Evolutionary conservation across 2,113 vertebrate species (phyloP).

Genomic region (Lophura nycthemera): DNA sequence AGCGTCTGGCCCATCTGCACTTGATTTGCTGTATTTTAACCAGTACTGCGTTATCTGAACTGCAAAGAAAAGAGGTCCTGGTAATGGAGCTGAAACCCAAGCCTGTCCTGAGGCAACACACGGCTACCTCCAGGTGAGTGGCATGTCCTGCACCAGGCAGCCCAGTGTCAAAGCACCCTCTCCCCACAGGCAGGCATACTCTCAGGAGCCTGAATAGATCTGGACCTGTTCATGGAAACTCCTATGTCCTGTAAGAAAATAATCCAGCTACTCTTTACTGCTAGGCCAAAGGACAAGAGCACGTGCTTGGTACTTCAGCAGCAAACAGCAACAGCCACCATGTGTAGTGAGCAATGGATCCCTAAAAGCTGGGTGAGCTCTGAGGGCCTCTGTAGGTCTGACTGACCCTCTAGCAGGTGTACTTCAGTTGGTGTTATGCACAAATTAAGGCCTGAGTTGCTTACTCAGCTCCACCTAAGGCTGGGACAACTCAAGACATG

Average conservation of each 20-base stretch:
- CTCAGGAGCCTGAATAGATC: background rate
- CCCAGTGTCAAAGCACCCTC: background rate
- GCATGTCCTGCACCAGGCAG: rapidly evolving
- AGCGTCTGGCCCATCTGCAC: background rate
- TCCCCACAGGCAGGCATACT: background rate
- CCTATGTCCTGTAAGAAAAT: background rate
- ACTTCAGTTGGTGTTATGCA: background rate
- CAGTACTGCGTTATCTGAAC: background rate
- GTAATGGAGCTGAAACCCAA: background rate
- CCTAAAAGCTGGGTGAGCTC: background rate
- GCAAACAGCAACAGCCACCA: background rate
- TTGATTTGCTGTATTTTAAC: background rate
- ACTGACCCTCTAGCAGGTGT: background rate
- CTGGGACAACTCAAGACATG: background rate
- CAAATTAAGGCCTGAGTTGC: background rate
- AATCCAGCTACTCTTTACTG: background rate
- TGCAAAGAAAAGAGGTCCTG: background rate
- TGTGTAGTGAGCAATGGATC: background rate
- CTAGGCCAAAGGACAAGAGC: rapidly evolving
- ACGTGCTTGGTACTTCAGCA: background rate
- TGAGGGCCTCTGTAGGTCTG: background rate
- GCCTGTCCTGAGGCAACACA: rapidly evolving
- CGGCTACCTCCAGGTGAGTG: background rate
- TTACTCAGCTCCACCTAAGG: background rate
- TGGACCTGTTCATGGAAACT: background rate